Conservation (phyloP, 2,888 invertebrate species). For the Yponomeuta plumbellus region DNA sequence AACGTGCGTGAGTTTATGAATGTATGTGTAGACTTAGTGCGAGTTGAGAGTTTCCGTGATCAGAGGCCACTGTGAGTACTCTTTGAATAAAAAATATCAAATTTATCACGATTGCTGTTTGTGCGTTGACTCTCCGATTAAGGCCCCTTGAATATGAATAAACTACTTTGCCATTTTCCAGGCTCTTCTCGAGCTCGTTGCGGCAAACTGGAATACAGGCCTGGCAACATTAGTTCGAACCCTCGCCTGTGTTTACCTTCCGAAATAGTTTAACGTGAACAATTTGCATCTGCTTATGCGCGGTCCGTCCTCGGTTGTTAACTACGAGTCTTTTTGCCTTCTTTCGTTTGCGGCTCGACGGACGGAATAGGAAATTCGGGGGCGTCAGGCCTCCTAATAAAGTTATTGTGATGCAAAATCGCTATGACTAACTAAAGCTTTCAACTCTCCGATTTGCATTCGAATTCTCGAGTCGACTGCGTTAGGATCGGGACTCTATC, state of each 20-base stretch:
- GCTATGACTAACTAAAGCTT: constrained; percentile 27
- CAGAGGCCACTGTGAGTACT: too few relatives aligned
- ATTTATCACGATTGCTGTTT: too few relatives aligned
- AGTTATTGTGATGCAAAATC: constrained; percentile 12
- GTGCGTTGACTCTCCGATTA: too few relatives aligned
- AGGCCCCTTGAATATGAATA: too few relatives aligned
- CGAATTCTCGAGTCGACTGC: neutral
- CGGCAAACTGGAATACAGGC: too few relatives aligned
- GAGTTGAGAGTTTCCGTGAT: too few relatives aligned
- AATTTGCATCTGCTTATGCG: constrained; percentile 75
- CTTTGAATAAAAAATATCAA: too few relatives aligned
- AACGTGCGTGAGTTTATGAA: too few relatives aligned
- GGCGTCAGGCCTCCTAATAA: constrained; percentile 17
- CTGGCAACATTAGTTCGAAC: constrained; percentile 29
- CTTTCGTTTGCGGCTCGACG: constrained; percentile 27
- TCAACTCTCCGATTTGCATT: constrained; percentile 20
- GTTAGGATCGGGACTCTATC: neutral
- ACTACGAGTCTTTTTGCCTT: constrained; percentile 52
- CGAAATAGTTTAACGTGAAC: constrained; percentile 76
- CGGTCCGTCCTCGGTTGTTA: constrained; percentile 69
- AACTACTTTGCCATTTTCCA: too few relatives aligned
- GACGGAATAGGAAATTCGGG: constrained; percentile 29
- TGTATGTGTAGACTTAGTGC: too few relatives aligned
- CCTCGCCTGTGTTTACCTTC: constrained; percentile 69
- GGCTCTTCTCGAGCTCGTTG: too few relatives aligned